phyloP scores from a whole-genome alignment of 2,113 vertebrate genomes.

The Neotoma lepida region DNA sequence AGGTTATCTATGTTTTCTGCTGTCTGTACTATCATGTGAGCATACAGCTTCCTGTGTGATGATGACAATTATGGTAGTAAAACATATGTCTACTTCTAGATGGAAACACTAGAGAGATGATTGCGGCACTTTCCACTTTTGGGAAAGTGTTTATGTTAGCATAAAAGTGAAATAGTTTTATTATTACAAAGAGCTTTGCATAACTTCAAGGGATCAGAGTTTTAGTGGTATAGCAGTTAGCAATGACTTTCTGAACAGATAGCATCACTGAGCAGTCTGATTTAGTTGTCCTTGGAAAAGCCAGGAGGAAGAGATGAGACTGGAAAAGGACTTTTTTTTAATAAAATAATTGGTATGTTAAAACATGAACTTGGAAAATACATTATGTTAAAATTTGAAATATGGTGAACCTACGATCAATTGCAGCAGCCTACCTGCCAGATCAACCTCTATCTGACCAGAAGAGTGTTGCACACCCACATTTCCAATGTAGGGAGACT shows the following conservation, averaged over 20 bases:
- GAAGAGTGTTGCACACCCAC: background rate
- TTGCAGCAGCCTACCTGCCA: background rate
- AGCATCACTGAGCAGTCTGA: background rate
- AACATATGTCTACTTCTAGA: background rate
- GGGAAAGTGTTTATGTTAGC: background rate
- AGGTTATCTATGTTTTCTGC: background rate
- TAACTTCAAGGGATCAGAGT: background rate
- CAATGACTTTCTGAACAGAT: background rate
- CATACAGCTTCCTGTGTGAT: background rate
- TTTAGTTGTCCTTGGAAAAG: background rate
- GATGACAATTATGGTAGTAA: background rate
- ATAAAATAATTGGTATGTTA: background rate
- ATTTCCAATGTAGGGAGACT: background rate
- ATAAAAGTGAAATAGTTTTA: background rate
- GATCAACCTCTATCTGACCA: background rate
- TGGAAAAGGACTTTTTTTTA: background rate
- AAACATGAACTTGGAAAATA: background rate
- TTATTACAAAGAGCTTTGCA: background rate
- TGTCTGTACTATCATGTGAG: background rate
- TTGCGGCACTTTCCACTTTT: background rate
- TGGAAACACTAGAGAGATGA: background rate
- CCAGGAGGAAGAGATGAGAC: background rate
- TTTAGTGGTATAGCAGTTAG: background rate
- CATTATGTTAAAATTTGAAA: background rate
- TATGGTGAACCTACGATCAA: background rate